These are phyloP conservation scores for Streptopelia turtur DNA, from an alignment of 2,797 vertebrate species.

Conservation along the genomic window DNA sequence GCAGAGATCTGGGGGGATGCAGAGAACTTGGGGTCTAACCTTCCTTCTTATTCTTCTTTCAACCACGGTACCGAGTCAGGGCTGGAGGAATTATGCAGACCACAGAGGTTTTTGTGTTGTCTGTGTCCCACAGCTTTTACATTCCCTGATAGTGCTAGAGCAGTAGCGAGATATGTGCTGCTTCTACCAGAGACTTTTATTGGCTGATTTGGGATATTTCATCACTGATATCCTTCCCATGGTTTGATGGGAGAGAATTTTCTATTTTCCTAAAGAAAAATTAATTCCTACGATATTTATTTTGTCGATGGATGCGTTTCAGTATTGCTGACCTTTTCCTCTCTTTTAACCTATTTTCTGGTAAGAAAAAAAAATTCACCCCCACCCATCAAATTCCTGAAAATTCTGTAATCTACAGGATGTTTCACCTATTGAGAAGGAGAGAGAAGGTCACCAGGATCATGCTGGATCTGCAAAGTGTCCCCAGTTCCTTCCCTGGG, in stretches of 20 bases:
- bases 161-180: neutral
- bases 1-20: neutral
- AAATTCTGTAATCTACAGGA: neutral
- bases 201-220: neutral
- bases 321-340: neutral
- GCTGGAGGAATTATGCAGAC: neutral
- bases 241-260: neutral
- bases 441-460: neutral
- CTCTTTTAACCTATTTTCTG: neutral
- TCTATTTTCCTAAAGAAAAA: neutral
- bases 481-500: neutral
- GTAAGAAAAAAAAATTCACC: neutral
- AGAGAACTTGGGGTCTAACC: neutral
- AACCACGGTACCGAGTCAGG: neutral
- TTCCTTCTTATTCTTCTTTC: neutral
- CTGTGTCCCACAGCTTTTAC: neutral
- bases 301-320: neutral
- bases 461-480: neutral
- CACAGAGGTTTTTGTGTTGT: neutral
- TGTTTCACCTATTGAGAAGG: neutral
- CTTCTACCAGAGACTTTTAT: neutral
- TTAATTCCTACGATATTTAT: neutral
- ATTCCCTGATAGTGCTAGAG: neutral
- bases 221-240: neutral
- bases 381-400: neutral